A percentile compares a stretch with the other conserved stretches of the same genome.
These are phyloP conservation scores for Brachionichthys hirsutus DNA, from an alignment of 2,113 vertebrate genomes.

Conservation along the genomic window DNA sequence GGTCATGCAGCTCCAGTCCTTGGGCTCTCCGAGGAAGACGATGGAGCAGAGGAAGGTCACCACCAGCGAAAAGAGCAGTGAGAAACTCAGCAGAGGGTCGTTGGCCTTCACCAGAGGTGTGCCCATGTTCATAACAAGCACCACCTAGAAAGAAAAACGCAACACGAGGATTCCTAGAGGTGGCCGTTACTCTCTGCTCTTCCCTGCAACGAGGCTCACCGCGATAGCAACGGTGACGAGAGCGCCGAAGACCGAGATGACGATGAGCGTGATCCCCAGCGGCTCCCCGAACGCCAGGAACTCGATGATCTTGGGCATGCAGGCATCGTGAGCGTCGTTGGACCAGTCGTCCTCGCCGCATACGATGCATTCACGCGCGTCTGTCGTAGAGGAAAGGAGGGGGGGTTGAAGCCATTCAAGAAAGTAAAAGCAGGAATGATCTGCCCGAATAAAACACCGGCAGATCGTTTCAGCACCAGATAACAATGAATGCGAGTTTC, in stretches of 20 bases:
- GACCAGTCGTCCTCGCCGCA: conserved; percentile 84
- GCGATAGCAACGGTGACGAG: conserved; percentile 72
- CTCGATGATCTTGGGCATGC: conserved; percentile 83
- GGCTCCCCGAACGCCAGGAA: conserved; percentile 83
- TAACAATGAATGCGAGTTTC: too few species aligned
- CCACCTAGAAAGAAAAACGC: conserved; percentile 37
- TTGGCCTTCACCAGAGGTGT: conserved; percentile 81
- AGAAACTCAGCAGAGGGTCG: conserved; percentile 77
- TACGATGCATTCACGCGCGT: conserved; percentile 81
- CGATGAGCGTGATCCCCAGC: conserved; percentile 82
- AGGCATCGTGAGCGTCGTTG: conserved; percentile 75
- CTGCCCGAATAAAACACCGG: too few species aligned
- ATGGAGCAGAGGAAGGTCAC: conserved; percentile 81
- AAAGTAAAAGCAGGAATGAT: too few species aligned
- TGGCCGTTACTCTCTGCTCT: neutral
- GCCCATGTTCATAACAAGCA: conserved; percentile 74
- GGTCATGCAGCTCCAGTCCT: conserved; percentile 83
- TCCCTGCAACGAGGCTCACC: conserved; percentile 29
- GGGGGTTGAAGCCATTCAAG: too few species aligned
- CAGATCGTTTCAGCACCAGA: too few species aligned
- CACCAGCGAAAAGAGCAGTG: conserved; percentile 78
- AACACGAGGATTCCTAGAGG: neutral
- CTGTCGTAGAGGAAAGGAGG: conserved; percentile 50
- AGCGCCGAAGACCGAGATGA: conserved; percentile 80
- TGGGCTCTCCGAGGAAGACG: conserved; percentile 81